These are phyloP conservation scores for Coptodon rendalli DNA, from an alignment of 2,113 vertebrate species.

Conservation along the genomic window DNA sequence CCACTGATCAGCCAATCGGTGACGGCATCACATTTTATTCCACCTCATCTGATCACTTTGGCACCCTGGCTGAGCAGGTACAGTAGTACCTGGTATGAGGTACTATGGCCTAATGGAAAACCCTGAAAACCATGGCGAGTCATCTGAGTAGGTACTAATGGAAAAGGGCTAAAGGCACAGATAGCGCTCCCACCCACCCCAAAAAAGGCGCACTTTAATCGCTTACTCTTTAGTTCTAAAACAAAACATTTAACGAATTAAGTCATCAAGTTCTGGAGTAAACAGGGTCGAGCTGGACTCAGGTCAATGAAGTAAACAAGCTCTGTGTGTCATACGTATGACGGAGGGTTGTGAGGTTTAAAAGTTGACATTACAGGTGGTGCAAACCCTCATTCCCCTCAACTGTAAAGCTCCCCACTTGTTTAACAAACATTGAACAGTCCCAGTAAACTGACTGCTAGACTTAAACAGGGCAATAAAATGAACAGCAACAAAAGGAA, in stretches of 20 bases:
- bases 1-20: background rate
- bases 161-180: background rate
- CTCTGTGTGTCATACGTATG: background rate
- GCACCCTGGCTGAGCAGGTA: background rate
- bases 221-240: background rate
- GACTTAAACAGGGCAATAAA: conserved; percentile 41
- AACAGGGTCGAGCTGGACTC: background rate
- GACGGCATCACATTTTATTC: background rate
- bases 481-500: conserved; percentile 18
- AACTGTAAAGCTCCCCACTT: background rate
- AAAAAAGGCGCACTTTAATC: background rate
- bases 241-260: background rate
- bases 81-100: background rate
- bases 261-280: background rate
- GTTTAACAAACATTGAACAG: conserved; percentile 26
- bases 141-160: background rate
- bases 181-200: background rate
- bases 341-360: conserved; percentile 15
- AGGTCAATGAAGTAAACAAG: conserved; percentile 7
- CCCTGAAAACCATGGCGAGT: background rate
- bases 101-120: background rate
- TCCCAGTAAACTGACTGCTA: conserved; percentile 46
- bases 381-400: background rate
- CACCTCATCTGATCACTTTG: background rate
- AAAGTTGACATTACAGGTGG: conserved; percentile 48